Evolutionary conservation across 2,888 invertebrate species (phyloP).

Genomic region (Drosophila bunnanda): DNA sequence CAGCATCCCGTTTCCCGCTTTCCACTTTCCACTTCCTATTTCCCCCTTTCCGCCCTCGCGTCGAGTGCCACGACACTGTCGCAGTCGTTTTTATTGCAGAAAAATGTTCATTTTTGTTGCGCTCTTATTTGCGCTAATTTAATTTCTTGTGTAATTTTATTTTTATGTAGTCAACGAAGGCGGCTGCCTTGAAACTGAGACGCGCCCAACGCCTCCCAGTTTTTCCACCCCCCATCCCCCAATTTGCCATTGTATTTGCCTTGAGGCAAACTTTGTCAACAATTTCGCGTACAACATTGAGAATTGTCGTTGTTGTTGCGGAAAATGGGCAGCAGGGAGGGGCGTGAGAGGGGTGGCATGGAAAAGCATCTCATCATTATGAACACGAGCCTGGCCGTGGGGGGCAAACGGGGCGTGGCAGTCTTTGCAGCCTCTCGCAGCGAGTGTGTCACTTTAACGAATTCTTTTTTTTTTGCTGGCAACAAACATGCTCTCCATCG

Average conservation of each 20-base stretch:
- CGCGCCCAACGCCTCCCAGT: neutral
- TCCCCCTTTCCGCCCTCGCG: conserved; percentile 9
- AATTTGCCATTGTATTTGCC: conserved; percentile 65
- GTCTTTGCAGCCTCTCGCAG: conserved; percentile 32
- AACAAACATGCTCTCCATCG: conserved; percentile 17
- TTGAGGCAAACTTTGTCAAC: conserved; percentile 80
- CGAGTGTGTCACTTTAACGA: conserved; percentile 64
- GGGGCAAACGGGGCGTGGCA: conserved; percentile 54
- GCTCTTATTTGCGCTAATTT: conserved; percentile 77
- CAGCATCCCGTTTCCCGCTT: neutral
- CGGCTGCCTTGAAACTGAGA: conserved; percentile 73
- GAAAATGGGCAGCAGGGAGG: conserved; percentile 44
- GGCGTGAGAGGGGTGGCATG: conserved; percentile 1
- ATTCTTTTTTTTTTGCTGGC: conserved; percentile 33
- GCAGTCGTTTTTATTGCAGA: conserved; percentile 68
- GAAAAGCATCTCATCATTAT: conserved; percentile 66
- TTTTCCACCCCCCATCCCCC: neutral
- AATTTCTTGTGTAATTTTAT: conserved; percentile 77
- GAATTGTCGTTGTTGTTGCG: conserved; percentile 69
- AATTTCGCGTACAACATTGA: conserved; percentile 77
- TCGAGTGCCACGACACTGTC: conserved; percentile 74
- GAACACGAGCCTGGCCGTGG: conserved; percentile 60
- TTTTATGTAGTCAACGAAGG: conserved; percentile 72
- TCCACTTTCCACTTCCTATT: neutral
- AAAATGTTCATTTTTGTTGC: conserved; percentile 46